Base-by-base conservation (phyloP, 2,888 invertebrate genomes). In the Archips crataeganus region DNA sequence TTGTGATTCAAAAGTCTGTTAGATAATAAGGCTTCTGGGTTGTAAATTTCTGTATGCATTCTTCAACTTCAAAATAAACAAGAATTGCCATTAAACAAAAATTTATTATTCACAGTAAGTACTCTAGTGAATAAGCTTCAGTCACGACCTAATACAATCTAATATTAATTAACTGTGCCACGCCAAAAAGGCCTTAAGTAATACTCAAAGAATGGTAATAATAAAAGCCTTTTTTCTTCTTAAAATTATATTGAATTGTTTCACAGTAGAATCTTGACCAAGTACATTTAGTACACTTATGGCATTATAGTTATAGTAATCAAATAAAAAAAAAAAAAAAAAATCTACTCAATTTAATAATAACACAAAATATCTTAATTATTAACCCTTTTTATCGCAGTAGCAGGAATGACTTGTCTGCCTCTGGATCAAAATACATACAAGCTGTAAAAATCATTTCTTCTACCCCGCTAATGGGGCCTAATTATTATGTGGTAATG, bases 181-280 rank as follows among this genome's bases (percentile, higher is more conserved):
- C 8, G 36, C 39, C n/a, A 39, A 39, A 61, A 39, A 39, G 15
- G 32, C 32, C 57, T 3, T 60, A 34, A 54, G 15, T 23, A 11
- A 32, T 23, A 54, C 23, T 23, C 15, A 42, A 45, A 51, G 13
- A 23, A 51, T 51, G 39, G 32, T 39, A 57, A 42, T 57, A 51
- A 73, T 57, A 51, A 73, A 68, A 69, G n/a, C 49, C 10, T n/a
- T 42, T 49, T 57, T 69, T 64, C 32, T 11, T 60, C 64, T 69
- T 73, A 73, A 64, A 65, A 70, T 74, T 65, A 74, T 54, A 70
- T 74, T 74, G 34, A 61, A 74, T 74, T 61, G 70, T 70, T 69
- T 74, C 61, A 67, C 66, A 67, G 32, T 63, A 65, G 66, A 15
- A 34, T 57, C 65, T 65, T 51, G 63, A 74, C 74, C 63, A 73